Evolutionary conservation across 1,140 invertebrate species (phyloP).

Genomic region (Drosophila insularis): DNA sequence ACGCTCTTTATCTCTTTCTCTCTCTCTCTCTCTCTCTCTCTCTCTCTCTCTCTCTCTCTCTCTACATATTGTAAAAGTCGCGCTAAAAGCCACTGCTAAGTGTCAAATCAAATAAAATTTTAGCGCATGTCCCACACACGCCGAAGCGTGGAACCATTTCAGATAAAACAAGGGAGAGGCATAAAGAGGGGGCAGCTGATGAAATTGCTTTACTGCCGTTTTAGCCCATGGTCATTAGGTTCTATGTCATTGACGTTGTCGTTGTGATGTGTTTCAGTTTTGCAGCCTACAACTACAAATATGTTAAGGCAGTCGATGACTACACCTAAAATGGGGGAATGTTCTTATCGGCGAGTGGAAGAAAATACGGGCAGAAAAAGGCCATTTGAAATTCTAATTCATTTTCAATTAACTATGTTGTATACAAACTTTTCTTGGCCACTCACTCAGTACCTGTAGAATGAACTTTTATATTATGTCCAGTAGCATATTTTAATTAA

Average conservation of each 20-base stretch:
- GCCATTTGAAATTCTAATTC: neutral
- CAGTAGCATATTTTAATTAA: too few species aligned
- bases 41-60: too few species aligned
- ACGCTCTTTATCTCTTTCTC: neutral
- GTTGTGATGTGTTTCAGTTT: constrained; percentile 22
- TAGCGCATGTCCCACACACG: constrained; percentile 71
- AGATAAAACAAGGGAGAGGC: neutral
- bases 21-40: too few species aligned
- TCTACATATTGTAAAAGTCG: constrained; percentile 14
- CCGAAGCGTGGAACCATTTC: constrained; percentile 15
- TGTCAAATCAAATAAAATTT: constrained; percentile 76
- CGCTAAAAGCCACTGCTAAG: constrained; percentile 58
- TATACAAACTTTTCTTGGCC: too few species aligned
- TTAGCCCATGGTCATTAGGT: constrained; percentile 40
- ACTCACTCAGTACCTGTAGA: too few species aligned
- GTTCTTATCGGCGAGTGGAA: neutral
- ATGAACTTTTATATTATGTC: too few species aligned
- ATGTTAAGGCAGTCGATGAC: constrained; percentile 6
- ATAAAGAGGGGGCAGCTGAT: constrained; percentile 25
- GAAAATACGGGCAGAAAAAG: neutral
- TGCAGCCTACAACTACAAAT: constrained; percentile 13
- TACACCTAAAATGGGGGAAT: neutral
- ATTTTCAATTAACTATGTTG: neutral
- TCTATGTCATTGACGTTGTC: constrained; percentile 7
- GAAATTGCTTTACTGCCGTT: constrained; percentile 51